These are phyloP conservation scores for Frankliniella fusca DNA, from an alignment of 2,888 invertebrate species.

Conservation along the genomic window DNA sequence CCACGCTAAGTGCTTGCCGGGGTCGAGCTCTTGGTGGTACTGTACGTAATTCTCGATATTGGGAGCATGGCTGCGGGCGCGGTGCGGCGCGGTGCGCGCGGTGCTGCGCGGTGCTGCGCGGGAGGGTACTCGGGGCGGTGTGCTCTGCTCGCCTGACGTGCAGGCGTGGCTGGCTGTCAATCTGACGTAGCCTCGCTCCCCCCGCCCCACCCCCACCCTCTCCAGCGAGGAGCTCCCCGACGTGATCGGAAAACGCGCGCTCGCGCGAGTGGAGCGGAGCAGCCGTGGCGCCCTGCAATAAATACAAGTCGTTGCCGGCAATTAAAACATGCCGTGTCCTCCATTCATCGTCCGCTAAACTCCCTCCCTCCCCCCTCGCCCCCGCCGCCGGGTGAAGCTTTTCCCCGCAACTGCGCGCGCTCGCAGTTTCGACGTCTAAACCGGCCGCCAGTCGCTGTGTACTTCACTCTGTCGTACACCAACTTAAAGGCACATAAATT, in stretches of 20 bases:
- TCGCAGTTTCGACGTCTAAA: not conserved
- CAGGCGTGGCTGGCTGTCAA: too few species aligned
- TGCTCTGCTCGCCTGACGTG: too few species aligned
- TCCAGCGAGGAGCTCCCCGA: not conserved
- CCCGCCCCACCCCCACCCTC: conserved; percentile 4
- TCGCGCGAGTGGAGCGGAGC: not conserved
- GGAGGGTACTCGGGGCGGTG: too few species aligned
- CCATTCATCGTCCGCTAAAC: not conserved
- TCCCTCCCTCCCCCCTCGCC: not conserved
- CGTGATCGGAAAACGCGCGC: not conserved
- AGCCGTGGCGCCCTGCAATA: not conserved
- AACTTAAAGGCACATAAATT: conserved; percentile 22
- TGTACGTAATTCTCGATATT: too few species aligned
- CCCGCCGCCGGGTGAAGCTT: not conserved
- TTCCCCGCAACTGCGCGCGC: not conserved
- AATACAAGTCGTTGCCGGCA: not conserved
- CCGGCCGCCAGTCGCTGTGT: not conserved
- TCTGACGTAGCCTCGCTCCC: not conserved
- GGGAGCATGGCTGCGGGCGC: not conserved
- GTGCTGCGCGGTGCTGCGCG: too few species aligned
- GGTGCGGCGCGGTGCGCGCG: too few species aligned
- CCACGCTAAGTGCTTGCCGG: too few species aligned
- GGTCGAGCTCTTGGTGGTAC: too few species aligned
- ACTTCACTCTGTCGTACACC: not conserved
- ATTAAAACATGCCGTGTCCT: conserved; percentile 6